Base-by-base conservation (phyloP, 1,140 invertebrate species). In the Delia radicum region DNA sequence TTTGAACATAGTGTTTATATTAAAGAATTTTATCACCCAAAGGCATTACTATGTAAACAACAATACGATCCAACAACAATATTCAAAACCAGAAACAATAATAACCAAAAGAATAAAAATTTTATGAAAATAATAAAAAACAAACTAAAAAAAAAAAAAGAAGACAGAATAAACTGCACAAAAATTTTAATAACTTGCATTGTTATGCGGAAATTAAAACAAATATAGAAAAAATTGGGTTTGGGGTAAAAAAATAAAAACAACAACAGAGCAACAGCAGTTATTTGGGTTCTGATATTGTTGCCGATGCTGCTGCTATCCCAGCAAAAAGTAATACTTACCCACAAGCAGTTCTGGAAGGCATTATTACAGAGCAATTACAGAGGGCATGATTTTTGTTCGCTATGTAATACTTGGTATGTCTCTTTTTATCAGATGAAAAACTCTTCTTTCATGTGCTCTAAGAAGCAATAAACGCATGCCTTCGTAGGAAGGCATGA, bases 111-210 rank as follows among this genome's bases (percentile, higher is more conserved):
- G 12, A 46, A 48, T 73, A 61, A 73, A 37, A 73, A 69, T 15
- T 2, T 31, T 31, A 0, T 33, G 18, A 33, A 63, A 63, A n/a
- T n/a, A n/a, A 42, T 42, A 3, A 0, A 42, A 42, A 42, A 42
- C 24, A 21, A 69, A 21, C 29, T 10, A 33, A 33, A 33, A 33
- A 15, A 69, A 33, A 2, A 33, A 69, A 18, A 12, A 21, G 65
- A 69, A 69, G 65, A 69, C 46, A 55, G 8, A 18, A 55, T 55
- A 55, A 55, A 55, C 46, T 55, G 46, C 46, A 55, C n/a, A 69
- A 69, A 69, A 69, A 69, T 69, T 69, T 67, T 69, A 69, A 69
- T 69, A 69, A 69, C 65, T 69, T 69, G 65, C 65, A 69, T 69
- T 69, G 65, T 69, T 69, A 69, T 69, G 65, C 65, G 65, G 65